Conservation (phyloP, 2,113 vertebrate genomes). For the Paratilapia polleni region DNA sequence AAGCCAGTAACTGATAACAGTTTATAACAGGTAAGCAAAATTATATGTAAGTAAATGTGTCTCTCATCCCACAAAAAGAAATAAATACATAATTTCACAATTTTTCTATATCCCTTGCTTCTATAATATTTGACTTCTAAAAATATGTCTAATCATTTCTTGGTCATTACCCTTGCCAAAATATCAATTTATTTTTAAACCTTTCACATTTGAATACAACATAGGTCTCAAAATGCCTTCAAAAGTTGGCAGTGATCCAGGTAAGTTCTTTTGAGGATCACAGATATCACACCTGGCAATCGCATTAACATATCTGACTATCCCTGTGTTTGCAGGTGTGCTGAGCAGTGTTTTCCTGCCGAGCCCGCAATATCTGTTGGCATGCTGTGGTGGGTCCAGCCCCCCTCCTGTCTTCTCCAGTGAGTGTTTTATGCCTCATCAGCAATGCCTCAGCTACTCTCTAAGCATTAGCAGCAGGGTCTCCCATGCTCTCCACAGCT, state of each 20-base stretch:
- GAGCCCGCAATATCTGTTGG: slow-evolving; percentile 83
- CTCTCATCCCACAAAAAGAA: neutral
- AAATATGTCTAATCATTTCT: neutral
- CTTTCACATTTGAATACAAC: neutral
- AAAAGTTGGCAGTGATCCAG: neutral
- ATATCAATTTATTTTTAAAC: neutral
- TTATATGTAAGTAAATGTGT: too few relatives aligned
- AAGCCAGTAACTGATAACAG: neutral
- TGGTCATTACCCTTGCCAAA: neutral
- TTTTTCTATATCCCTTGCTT: neutral
- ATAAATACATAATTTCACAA: neutral
- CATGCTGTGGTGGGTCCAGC: slow-evolving; percentile 93
- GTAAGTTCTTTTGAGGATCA: neutral
- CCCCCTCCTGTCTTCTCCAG: slow-evolving; percentile 90
- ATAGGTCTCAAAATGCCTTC: neutral
- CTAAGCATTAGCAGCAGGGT: slow-evolving; percentile 90
- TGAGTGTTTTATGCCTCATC: slow-evolving; percentile 97
- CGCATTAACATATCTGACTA: slow-evolving; percentile 14
- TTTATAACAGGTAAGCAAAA: neutral
- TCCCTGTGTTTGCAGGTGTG: slow-evolving; percentile 83
- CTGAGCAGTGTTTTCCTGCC: slow-evolving; percentile 87
- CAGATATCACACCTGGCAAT: neutral
- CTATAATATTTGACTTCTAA: neutral
- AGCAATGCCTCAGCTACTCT: slow-evolving; percentile 91
- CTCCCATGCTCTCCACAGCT: slow-evolving; percentile 91